phyloP scores from a whole-genome alignment of 2,797 vertebrate genomes.

The Pantherophis alleghaniensis region DNA sequence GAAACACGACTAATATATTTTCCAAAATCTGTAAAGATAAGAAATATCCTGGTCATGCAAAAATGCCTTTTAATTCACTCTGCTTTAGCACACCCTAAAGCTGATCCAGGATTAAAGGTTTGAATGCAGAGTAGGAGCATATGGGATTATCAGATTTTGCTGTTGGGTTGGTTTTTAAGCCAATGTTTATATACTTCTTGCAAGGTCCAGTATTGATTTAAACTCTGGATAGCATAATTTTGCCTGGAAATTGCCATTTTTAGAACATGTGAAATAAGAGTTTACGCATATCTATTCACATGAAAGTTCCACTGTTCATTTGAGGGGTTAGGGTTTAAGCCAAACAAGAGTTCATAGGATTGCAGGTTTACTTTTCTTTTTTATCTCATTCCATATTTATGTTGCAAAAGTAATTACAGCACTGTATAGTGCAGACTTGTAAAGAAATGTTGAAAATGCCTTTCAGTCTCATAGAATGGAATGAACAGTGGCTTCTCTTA shows the following conservation, averaged over 20 bases:
- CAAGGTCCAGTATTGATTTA: background rate
- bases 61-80: background rate
- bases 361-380: background rate
- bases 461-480: background rate
- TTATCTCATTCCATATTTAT: background rate
- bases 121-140: background rate
- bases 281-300: background rate
- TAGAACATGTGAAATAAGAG: background rate
- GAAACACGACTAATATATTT: background rate
- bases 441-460: background rate
- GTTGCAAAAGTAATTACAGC: background rate
- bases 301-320: background rate
- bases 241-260: background rate
- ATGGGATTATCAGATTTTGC: background rate
- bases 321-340: background rate
- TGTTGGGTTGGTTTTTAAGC: background rate
- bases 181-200: background rate
- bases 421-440: background rate
- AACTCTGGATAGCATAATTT: background rate
- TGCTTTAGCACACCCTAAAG: background rate
- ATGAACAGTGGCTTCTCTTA: background rate
- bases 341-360: background rate
- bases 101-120: background rate
- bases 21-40: background rate
- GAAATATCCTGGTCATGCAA: background rate